Base-by-base conservation (phyloP, 2,888 invertebrate species). In the Notodromas monacha region DNA sequence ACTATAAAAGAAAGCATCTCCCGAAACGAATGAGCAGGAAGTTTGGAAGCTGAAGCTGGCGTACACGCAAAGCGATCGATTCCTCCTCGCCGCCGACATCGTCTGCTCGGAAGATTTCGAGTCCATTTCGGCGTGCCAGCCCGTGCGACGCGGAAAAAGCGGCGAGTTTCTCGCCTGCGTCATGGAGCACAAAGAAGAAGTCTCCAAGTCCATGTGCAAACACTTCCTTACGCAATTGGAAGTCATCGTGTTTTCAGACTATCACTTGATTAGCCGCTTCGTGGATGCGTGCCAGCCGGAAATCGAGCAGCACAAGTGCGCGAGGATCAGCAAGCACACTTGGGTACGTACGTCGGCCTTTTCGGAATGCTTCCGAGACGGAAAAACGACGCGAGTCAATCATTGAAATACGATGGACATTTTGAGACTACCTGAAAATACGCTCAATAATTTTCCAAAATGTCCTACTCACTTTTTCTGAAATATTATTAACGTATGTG, bases 171-270 rank as follows among this genome's bases (percentile, higher is more conserved):
- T 72, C 14, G 56, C 60, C 11, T 70, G 70, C 42, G 43, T 70
- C 35, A 57, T 68, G 8, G 66, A 64, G 34, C 54, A 58, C 38
- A 55, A 58, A 34, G 59, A 61, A 14, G 52, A 56, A 34, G 50
- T 64, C n/a, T 55, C 54, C 13, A 43, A 40, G 5, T 14, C 21
- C 27, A 41, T 45, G 16, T 70, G 69, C 40, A 49, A 53, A 10
- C 50, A 53, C 30, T 57, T 61, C 37, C 51, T 69, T n/a, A 55
- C 60, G 35, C 52, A 63, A 36, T 47, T 68, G 29, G 65, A 64
- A 42, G 56, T 60, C 41, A 60, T 74, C 3, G 65, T 74, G 1
- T 84, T 89, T 46, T 68, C 72, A 42, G 86, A 96, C 46, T 84
- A 72, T 52, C 63, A 68, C 38, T 61, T 74, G 38, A 63, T 81